Evolutionary conservation across 2,888 invertebrate genomes (phyloP).

Genomic region (Bellardia pandia): DNA sequence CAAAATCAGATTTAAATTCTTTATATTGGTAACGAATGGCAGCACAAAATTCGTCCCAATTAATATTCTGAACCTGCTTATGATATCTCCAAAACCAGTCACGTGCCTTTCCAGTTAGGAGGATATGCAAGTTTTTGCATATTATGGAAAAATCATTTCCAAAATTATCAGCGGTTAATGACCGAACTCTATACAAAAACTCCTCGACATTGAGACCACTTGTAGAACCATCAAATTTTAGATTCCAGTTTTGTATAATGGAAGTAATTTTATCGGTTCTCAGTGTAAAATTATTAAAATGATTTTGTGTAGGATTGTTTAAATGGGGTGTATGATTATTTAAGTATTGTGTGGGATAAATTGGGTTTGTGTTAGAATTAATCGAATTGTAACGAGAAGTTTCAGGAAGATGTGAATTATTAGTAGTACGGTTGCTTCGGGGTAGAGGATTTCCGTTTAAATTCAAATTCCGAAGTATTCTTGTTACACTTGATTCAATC

Average conservation of each 20-base stretch:
- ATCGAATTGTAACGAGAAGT: too few species aligned
- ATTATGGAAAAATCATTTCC: background rate
- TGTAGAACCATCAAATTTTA: background rate
- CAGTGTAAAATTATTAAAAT: too few species aligned
- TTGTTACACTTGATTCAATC: background rate
- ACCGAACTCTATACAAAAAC: background rate
- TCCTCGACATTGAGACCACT: background rate
- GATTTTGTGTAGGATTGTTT: too few species aligned
- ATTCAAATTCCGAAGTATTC: background rate
- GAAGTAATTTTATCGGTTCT: background rate
- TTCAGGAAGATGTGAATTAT: too few species aligned
- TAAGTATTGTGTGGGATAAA: too few species aligned
- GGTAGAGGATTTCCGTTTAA: background rate
- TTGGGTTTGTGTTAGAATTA: too few species aligned
- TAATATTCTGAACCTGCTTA: background rate
- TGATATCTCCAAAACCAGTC: conserved; percentile 15
- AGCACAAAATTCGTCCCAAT: background rate
- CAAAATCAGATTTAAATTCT: background rate
- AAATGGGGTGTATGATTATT: too few species aligned
- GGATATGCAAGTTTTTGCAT: too few species aligned
- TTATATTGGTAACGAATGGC: too few species aligned
- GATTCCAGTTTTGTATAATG: background rate
- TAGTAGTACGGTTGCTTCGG: background rate
- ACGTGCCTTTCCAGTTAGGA: too few species aligned
- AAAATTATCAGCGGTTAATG: background rate